phyloP scores from a whole-genome alignment of 2,888 invertebrate species.

The Drosophila kokeensis region DNA sequence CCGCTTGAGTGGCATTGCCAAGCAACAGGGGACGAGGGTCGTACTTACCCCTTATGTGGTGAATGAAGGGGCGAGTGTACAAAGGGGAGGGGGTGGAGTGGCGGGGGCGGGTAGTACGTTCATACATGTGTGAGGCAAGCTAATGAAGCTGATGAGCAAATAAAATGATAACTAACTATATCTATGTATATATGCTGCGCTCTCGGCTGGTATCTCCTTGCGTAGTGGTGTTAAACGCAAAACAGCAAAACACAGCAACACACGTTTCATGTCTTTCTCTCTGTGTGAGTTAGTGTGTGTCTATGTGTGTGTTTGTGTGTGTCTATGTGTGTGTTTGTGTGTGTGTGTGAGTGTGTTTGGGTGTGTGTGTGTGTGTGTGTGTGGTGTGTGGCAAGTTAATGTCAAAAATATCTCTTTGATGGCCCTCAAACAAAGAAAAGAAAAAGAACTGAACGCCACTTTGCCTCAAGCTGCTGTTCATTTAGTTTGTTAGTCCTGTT shows the following conservation, averaged over 20 bases:
- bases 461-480: slow-evolving; percentile 54
- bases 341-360: background rate
- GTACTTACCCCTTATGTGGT: background rate
- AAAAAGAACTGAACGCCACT: slow-evolving; percentile 38
- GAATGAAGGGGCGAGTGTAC: background rate
- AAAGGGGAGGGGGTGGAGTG: background rate
- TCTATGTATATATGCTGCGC: slow-evolving; percentile 20
- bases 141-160: slow-evolving; percentile 65
- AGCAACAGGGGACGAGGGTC: background rate
- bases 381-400: slow-evolving; percentile 53
- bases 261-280: slow-evolving; percentile 9
- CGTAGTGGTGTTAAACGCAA: slow-evolving; percentile 46
- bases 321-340: slow-evolving; percentile 9
- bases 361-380: background rate
- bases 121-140: slow-evolving; percentile 26
- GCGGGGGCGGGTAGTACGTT: background rate
- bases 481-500: slow-evolving; percentile 17
- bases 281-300: slow-evolving; percentile 8
- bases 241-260: slow-evolving; percentile 30
- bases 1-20: slow-evolving; percentile 47
- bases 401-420: slow-evolving; percentile 62
- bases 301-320: background rate
- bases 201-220: slow-evolving; percentile 23
- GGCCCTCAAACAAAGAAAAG: slow-evolving; percentile 52
- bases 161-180: slow-evolving; percentile 59